Evolutionary conservation across 1,140 invertebrate genomes (phyloP).

Genomic region (Dryas iulia): DNA sequence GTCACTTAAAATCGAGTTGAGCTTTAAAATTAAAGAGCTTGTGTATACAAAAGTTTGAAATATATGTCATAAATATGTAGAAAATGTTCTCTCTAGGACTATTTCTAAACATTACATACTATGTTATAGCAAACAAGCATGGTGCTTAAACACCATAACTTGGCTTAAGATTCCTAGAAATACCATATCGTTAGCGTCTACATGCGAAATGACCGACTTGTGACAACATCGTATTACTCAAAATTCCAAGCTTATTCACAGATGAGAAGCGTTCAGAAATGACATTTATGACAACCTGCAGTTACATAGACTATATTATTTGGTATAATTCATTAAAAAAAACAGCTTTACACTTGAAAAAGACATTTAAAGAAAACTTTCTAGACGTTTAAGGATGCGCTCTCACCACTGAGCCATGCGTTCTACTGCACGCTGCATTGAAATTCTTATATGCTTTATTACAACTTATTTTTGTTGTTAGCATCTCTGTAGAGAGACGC

Average conservation of each 20-base stretch:
- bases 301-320: too few relatives aligned
- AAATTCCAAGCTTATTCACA: conserved; percentile 24
- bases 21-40: not conserved
- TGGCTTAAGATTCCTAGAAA: conserved; percentile 49
- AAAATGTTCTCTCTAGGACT: conserved; percentile 2
- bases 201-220: conserved; percentile 38
- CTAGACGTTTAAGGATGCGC: too few relatives aligned
- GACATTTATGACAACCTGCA: not conserved
- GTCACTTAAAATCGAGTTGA: not conserved
- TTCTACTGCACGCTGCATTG: too few relatives aligned
- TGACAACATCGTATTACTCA: conserved; percentile 38
- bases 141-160: conserved; percentile 43
- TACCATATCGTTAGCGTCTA: conserved; percentile 44
- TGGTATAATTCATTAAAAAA: too few relatives aligned
- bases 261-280: conserved; percentile 18
- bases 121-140: conserved; percentile 13
- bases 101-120: conserved; percentile 3
- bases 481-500: too few relatives aligned
- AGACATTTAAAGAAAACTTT: too few relatives aligned
- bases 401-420: too few relatives aligned
- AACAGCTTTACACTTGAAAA: too few relatives aligned
- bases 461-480: too few relatives aligned
- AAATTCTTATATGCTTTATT: too few relatives aligned
- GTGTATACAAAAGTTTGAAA: not conserved
- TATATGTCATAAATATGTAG: conserved; percentile 1